Percentiles rank a stretch among this genome's conserved stretches.
These are phyloP conservation scores for Montipora capricornis DNA, from an alignment of 64 coral and sea anemone genomes.

Conservation along the genomic window DNA sequence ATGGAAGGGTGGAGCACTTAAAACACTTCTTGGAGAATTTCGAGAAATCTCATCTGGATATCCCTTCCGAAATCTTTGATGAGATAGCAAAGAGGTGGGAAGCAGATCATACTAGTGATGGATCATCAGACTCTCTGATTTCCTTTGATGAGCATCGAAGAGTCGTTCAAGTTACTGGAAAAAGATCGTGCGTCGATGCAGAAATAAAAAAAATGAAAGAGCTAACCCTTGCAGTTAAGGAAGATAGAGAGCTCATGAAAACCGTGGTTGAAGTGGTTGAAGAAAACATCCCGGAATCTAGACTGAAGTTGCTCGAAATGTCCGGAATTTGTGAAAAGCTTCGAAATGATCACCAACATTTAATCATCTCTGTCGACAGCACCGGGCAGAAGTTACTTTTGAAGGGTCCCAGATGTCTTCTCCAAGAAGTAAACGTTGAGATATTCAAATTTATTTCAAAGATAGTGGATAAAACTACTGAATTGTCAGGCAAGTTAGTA, in stretches of 20 bases:
- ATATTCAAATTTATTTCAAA: background rate
- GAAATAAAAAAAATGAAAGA: background rate
- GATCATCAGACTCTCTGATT: background rate
- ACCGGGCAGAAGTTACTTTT: background rate
- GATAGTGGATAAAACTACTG: conserved; percentile 5
- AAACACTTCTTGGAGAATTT: background rate
- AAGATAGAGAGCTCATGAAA: conserved; percentile 13
- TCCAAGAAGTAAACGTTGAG: conserved; percentile 5
- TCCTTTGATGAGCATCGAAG: background rate
- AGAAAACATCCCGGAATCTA: background rate
- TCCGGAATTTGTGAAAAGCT: conserved; percentile 19
- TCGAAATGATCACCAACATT: background rate
- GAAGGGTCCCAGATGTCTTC: background rate
- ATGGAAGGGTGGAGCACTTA: background rate
- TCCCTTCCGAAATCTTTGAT: conserved; percentile 31
- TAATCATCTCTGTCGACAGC: background rate
- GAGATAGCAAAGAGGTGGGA: background rate
- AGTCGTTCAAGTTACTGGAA: background rate
- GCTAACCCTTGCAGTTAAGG: background rate
- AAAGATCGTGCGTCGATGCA: background rate
- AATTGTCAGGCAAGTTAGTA: background rate
- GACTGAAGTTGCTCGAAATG: background rate
- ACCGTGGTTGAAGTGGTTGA: background rate
- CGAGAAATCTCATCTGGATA: background rate
- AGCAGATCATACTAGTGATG: too few relatives aligned